Base-by-base conservation (phyloP, 2,113 vertebrate species). In the Danionella cerebrum region DNA sequence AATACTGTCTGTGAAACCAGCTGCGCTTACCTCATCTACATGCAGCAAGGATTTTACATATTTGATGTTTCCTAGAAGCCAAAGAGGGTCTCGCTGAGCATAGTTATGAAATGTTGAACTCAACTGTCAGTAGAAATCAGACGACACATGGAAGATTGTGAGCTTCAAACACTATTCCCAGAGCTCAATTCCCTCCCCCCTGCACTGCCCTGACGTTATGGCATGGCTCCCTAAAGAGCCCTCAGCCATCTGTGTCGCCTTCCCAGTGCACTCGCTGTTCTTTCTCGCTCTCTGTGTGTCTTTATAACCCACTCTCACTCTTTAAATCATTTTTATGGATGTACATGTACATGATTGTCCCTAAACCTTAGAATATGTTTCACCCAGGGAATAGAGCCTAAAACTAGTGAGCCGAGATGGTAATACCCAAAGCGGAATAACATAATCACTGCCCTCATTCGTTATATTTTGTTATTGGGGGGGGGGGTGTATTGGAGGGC, bases 291-390 rank as follows among this genome's bases (percentile, higher is more conserved):
- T 8, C 13, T 25, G 16, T 29, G 25, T 24, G 33, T 53, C 58
- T 19, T 13, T 47, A 13, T 24, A 27, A n/a, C 41, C 19, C 16
- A 38, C 10, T 24, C 39, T 9, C 3, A 10, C 22, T 52, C 51
- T 54, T 45, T 53, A 19, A 59, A 70, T 70, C 3, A 55, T 53
- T 21, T 60, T 70, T 41, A 66, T 65, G 21, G 44, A 22, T 60
- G 53, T 38, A 53, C n/a, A 70, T 44, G 12, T 59, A 53, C 39
- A 44, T 38, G 31, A 39, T 47, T 66, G 36, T 41, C 2, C n/a
- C 38, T 47, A 18, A 66, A 39, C 24, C 31, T 55, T 60, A 29
- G 21, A 66, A 60, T 29, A 33, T 25, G 16, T 25, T 10, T 33
- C 72, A 55, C 38, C 38, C 25, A 5, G 24, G 41, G 54, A 62